Conservation (phyloP, 2,113 vertebrate species). For the Camelus bactrianus region DNA sequence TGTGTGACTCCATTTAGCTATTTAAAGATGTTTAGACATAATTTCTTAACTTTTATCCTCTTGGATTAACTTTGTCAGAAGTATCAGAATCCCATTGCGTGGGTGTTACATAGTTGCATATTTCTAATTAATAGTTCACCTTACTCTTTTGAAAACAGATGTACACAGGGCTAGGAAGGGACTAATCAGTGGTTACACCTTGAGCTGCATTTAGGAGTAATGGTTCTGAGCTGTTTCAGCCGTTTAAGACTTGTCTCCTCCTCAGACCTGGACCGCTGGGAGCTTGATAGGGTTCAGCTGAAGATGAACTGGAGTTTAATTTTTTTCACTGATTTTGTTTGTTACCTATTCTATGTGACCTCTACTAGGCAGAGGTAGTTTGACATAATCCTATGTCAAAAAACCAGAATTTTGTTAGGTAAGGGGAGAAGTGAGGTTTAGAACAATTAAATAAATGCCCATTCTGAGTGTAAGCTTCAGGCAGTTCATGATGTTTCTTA, state of each 20-base stretch:
- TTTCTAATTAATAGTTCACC: neutral
- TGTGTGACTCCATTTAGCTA: neutral
- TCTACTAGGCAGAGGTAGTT: neutral
- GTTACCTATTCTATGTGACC: neutral
- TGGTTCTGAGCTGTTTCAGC: neutral
- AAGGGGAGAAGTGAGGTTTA: neutral
- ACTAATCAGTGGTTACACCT: neutral
- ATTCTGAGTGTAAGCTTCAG: neutral
- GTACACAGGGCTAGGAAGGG: neutral
- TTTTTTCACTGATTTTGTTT: neutral
- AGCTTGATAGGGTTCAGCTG: neutral
- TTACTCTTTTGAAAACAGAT: neutral
- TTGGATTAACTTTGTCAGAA: slow-evolving; percentile 21
- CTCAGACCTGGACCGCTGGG: neutral
- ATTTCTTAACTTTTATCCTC: neutral
- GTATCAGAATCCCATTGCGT: neutral
- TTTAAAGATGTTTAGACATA: neutral
- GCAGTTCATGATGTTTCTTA: neutral
- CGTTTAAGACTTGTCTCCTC: neutral
- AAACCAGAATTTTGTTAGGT: slow-evolving; percentile 19
- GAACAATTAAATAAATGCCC: slow-evolving; percentile 1
- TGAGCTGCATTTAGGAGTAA: neutral
- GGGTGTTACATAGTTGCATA: neutral
- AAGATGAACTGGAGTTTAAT: neutral
- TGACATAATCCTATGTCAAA: neutral